These are phyloP conservation scores for Cerastis leucographa DNA, from an alignment of 2,888 invertebrate genomes.

Conservation along the genomic window DNA sequence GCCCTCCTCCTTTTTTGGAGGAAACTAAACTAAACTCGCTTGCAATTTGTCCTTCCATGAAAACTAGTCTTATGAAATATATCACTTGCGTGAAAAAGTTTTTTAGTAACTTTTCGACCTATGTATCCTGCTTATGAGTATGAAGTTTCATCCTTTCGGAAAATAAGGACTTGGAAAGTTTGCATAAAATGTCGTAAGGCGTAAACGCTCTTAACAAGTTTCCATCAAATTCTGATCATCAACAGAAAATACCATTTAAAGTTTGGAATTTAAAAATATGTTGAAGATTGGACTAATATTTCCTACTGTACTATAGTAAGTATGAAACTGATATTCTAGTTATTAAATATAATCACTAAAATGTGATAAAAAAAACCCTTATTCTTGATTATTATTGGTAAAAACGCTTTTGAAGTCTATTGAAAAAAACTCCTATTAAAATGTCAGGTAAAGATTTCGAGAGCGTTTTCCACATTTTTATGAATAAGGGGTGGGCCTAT, in stretches of 20 bases:
- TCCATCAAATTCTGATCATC: constrained; percentile 7
- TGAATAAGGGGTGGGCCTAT: constrained; percentile 50
- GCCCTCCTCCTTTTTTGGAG: no score
- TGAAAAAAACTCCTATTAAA: constrained; percentile 31
- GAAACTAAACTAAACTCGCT: no score
- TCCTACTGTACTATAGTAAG: constrained; percentile 73
- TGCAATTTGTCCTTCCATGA: neutral
- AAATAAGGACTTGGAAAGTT: no score
- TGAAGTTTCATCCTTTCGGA: no score
- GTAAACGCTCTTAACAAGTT: neutral
- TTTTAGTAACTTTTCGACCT: no score
- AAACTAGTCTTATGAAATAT: neutral
- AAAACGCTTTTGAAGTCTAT: constrained; percentile 38
- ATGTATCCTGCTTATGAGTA: no score
- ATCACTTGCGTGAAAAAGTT: neutral
- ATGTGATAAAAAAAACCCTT: constrained; percentile 77
- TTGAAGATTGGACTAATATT: constrained; percentile 68
- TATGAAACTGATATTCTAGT: constrained; percentile 71
- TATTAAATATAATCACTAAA: constrained; percentile 77
- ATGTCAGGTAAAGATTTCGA: constrained; percentile 38
- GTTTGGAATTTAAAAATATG: constrained; percentile 63
- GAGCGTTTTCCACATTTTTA: constrained; percentile 49
- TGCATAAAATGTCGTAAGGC: no score
- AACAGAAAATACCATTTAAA: constrained; percentile 54
- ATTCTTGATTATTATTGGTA: constrained; percentile 37